Percentiles rank a stretch among this genome's conserved stretches.
Evolutionary conservation across 2,113 vertebrate genomes (phyloP).

Genomic region (Megaceryle torquata): DNA sequence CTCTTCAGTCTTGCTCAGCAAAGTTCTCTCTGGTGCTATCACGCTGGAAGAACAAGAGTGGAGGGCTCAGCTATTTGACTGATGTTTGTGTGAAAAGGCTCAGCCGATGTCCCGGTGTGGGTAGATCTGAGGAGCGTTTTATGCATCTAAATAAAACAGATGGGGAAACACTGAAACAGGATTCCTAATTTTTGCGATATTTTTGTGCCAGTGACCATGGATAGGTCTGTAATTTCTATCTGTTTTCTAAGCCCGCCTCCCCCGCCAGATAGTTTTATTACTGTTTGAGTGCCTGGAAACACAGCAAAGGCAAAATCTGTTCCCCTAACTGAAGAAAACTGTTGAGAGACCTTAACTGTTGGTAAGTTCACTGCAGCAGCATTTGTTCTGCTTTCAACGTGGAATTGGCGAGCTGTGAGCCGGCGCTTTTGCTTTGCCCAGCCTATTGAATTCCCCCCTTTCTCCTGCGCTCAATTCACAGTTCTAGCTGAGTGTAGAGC

Average conservation of each 20-base stretch:
- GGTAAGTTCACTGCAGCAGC: background rate
- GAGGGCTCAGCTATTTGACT: background rate
- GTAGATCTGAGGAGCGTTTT: background rate
- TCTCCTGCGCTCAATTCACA: background rate
- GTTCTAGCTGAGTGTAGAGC: background rate
- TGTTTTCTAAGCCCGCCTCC: background rate
- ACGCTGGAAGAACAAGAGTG: rapidly evolving
- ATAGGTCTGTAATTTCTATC: background rate
- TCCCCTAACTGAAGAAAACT: background rate
- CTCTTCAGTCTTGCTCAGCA: background rate
- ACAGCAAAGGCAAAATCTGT: background rate
- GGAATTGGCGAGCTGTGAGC: background rate
- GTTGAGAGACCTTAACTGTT: background rate
- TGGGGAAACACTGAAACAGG: background rate
- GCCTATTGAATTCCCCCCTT: background rate
- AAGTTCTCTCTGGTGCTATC: background rate
- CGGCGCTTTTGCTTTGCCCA: background rate
- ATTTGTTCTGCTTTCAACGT: background rate
- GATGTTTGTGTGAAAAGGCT: background rate
- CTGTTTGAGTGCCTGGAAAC: background rate
- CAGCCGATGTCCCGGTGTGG: background rate
- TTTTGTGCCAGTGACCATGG: background rate
- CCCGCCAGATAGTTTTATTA: background rate
- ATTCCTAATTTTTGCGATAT: background rate
- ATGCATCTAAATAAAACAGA: background rate